These are phyloP conservation scores for Lasioglossum marginatum DNA, from an alignment of 2,888 invertebrate genomes.

Conservation along the genomic window DNA sequence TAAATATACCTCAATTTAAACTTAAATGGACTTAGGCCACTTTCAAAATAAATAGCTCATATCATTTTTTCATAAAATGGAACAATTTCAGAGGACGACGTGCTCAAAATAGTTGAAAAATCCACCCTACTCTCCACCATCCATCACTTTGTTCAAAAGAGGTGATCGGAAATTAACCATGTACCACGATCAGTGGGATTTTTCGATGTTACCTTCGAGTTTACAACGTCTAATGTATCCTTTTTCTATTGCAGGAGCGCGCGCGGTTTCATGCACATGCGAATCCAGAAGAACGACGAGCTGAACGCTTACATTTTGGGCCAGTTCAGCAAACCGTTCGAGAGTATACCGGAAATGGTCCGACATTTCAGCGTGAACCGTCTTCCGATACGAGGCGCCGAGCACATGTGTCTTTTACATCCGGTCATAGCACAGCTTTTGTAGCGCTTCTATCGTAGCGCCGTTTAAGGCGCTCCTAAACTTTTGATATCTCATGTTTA, in stretches of 20 bases:
- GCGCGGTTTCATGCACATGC: constrained; percentile 98
- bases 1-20: too few species aligned
- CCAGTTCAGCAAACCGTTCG: constrained; percentile 96
- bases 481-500: constrained; percentile 71
- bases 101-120: too few species aligned
- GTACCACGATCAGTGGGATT: not conserved
- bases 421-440: constrained; percentile 95
- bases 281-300: constrained; percentile 92
- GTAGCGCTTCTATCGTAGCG: constrained; percentile 84
- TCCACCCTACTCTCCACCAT: too few species aligned
- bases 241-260: constrained; percentile 89
- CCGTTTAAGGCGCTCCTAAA: constrained; percentile 78
- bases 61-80: too few species aligned
- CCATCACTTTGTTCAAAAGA: not conserved
- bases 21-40: too few species aligned
- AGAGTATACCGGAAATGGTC: constrained; percentile 97
- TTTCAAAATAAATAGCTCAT: too few species aligned
- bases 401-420: constrained; percentile 97
- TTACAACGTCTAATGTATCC: not conserved
- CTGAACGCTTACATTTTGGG: constrained; percentile 95
- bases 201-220: not conserved
- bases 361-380: constrained; percentile 96
- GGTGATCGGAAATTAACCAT: not conserved
- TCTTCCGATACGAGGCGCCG: constrained; percentile 97
- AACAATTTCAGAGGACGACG: too few species aligned